phyloP scores from a whole-genome alignment of 2,888 invertebrate genomes.

The Fragum fragum region DNA sequence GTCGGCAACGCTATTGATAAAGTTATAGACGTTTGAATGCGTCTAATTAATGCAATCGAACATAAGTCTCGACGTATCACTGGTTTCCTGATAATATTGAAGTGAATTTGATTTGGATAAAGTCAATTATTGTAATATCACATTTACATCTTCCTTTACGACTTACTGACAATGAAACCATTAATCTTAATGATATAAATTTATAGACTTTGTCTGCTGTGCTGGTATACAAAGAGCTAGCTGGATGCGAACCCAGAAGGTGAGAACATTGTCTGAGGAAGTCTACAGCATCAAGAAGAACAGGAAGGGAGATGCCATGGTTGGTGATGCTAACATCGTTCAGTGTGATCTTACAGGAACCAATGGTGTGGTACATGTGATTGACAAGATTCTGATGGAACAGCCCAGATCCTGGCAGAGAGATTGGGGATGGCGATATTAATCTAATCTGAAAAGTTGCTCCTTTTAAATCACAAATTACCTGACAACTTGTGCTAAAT shows the following conservation, averaged over 20 bases:
- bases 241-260: constrained; percentile 85
- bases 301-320: constrained; percentile 68
- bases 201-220: constrained; percentile 86
- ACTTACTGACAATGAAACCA: too few relatives aligned
- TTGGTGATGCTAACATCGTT: constrained; percentile 85
- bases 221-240: constrained; percentile 84
- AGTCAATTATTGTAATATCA: too few relatives aligned
- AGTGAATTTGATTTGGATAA: too few relatives aligned
- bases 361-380: constrained; percentile 91
- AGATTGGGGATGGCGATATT: constrained; percentile 7
- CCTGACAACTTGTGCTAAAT: too few relatives aligned
- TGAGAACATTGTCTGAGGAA: constrained; percentile 84
- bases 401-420: constrained; percentile 12
- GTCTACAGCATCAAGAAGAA: constrained; percentile 38
- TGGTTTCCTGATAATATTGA: too few relatives aligned
- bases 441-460: not conserved
- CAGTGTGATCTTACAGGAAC: constrained; percentile 90
- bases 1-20: too few relatives aligned
- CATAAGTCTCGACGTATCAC: too few relatives aligned
- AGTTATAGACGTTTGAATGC: too few relatives aligned
- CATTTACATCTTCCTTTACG: too few relatives aligned
- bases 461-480: too few relatives aligned
- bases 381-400: constrained; percentile 89
- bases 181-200: not conserved
- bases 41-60: too few relatives aligned